Base-by-base conservation (phyloP, 1,140 invertebrate genomes). In the Brachionus koreanus region DNA sequence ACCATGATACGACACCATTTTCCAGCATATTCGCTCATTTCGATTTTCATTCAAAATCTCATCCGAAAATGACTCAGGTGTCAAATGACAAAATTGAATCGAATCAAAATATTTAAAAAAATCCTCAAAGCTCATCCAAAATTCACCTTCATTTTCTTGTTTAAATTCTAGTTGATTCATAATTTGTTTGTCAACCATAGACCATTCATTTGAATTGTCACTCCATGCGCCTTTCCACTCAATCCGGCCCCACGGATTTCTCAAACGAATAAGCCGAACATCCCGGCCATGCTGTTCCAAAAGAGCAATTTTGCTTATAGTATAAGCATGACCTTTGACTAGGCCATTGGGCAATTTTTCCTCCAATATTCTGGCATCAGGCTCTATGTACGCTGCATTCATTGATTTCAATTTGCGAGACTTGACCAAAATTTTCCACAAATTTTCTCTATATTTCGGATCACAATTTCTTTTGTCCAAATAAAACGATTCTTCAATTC, bases 381-480 rank as follows among this genome's bases (percentile, higher is more conserved):
- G 95, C 91, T 98, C 95, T 85, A 99, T 94, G 2, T 95, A 97
- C 88, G 96, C 98, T 1, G 95, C 96, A 93, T 98, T 95, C 46
- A 99, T 91, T 0, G 97, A 98, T 85, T 92, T 93, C 83, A 97
- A 91, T 86, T 98, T 94, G 85, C 92, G 93, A 0, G 95, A 96
- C 89, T 98, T 97, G 43, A 94, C 85, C 85, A 99, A 90, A 84
- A 99, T 96, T 79, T 91, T 92, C 85, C 94, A 97, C 13, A 99
- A 90, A 89, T 98, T 96, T 23, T 83, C 52, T 35, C 52, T 82
- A 46, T 74, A 46, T 39, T 46, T 74, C 5, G 23, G 3, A 16
- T 46, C 43, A 13, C 39, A 49, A n/a, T 42, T 49, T n/a, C 61
- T 76, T 23, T 84, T 77, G 42, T 83, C 65, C 35, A 84, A 49